Conservation (phyloP, 2,113 vertebrate genomes). For the Procavia capensis region DNA sequence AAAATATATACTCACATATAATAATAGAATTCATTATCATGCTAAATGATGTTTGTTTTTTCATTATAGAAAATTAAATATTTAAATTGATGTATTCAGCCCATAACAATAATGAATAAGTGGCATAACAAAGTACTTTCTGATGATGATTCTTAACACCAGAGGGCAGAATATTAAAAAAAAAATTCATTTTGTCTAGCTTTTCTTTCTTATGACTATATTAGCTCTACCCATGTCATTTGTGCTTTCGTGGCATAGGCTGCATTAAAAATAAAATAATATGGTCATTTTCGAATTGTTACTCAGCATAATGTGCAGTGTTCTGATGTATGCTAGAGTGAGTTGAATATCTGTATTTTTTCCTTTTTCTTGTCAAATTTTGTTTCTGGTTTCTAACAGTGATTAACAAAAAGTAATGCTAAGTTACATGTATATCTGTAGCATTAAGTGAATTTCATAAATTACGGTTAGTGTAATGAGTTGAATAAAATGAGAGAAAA, state of each 20-base stretch:
- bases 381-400: slow-evolving; percentile 43
- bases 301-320: not conserved
- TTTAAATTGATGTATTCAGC: not conserved
- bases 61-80: slow-evolving; percentile 23
- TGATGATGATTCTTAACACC: slow-evolving; percentile 49
- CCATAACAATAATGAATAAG: not conserved
- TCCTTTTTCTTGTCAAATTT: not conserved
- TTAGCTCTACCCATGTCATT: not conserved
- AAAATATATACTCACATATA: not conserved
- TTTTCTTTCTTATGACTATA: slow-evolving; percentile 22
- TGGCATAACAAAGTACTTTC: not conserved
- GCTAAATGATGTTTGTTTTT: slow-evolving; percentile 16
- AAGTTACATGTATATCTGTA: not conserved
- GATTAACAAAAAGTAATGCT: not conserved
- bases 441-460: slow-evolving; percentile 14
- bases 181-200: not conserved
- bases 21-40: slow-evolving; percentile 34
- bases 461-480: slow-evolving; percentile 43
- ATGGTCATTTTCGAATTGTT: not conserved
- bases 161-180: slow-evolving; percentile 47
- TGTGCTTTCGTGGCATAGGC: slow-evolving; percentile 11
- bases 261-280: not conserved
- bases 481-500: slow-evolving; percentile 4
- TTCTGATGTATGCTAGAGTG: not conserved
- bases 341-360: not conserved